These are phyloP conservation scores for Caranx melampygus DNA, from an alignment of 2,113 vertebrate genomes.

Conservation along the genomic window DNA sequence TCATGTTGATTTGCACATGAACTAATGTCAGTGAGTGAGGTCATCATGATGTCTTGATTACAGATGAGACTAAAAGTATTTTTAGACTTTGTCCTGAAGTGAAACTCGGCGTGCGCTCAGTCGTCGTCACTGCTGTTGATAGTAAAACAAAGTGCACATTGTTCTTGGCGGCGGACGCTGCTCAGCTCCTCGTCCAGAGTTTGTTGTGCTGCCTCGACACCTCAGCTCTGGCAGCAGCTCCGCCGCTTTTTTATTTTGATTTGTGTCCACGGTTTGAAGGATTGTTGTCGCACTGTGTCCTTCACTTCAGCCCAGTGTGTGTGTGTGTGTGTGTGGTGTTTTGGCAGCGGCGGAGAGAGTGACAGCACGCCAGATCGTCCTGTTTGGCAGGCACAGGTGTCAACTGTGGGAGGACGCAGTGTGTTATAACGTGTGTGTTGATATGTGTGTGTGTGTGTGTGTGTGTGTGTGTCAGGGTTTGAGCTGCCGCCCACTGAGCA, in stretches of 20 bases:
- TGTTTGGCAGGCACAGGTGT: constrained; percentile 73
- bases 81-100: background rate
- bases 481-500: constrained; percentile 57
- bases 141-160: background rate
- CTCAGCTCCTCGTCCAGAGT: constrained; percentile 2
- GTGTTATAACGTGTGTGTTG: constrained; percentile 44
- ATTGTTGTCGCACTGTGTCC: constrained; percentile 50
- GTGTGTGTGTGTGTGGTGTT: constrained; percentile 50
- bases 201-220: constrained; percentile 30
- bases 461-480: constrained; percentile 39
- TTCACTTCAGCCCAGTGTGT: constrained; percentile 30
- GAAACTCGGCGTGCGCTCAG: background rate
- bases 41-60: no score
- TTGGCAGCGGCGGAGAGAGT: constrained; percentile 66
- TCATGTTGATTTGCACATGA: no score
- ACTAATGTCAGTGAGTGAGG: no score
- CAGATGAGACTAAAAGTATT: no score
- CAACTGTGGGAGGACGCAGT: constrained; percentile 71
- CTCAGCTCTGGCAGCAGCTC: constrained; percentile 50
- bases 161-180: constrained; percentile 33
- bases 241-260: constrained; percentile 55
- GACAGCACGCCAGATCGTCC: constrained; percentile 71
- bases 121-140: no score
- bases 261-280: constrained; percentile 40
- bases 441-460: constrained; percentile 23